phyloP scores from a whole-genome alignment of 2,113 vertebrate species.

The Megalops atlanticus region DNA sequence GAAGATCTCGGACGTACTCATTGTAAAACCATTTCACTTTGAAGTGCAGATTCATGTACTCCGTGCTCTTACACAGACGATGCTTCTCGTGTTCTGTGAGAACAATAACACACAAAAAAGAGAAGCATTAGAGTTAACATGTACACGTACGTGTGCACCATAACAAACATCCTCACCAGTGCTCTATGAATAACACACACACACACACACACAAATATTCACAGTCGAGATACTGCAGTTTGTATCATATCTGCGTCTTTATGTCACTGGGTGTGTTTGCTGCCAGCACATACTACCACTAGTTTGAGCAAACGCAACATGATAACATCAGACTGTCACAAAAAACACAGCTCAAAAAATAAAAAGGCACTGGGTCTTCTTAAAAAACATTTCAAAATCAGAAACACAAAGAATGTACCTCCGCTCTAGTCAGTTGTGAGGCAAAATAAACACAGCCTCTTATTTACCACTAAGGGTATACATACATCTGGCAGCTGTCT shows the following conservation, averaged over 20 bases:
- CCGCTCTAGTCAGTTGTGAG: not conserved
- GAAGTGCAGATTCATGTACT: constrained; percentile 99
- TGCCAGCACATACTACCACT: not conserved
- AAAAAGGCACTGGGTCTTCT: too few relatives aligned
- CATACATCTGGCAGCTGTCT: not conserved
- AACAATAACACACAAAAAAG: constrained; percentile 64
- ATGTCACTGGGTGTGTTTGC: not conserved
- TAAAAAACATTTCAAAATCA: too few relatives aligned
- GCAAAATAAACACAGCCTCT: too few relatives aligned
- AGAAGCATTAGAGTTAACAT: constrained; percentile 30
- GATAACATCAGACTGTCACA: not conserved
- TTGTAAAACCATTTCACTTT: constrained; percentile 99
- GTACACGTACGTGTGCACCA: not conserved
- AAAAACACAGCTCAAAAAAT: not conserved
- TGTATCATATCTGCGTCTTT: not conserved
- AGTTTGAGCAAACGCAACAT: not conserved
- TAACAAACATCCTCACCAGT: constrained; percentile 2
- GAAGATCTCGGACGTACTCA: constrained; percentile 91
- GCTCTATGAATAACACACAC: constrained; percentile 15
- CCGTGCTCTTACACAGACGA: constrained; percentile 95
- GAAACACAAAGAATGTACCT: too few relatives aligned
- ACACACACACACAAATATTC: not conserved
- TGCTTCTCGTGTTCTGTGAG: constrained; percentile 93
- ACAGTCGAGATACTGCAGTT: not conserved
- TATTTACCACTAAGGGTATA: not conserved